Evolutionary conservation across 2,888 invertebrate genomes (phyloP), one percentile per base, ranked within the genome.

Genomic region (Dione vanillae): DNA sequence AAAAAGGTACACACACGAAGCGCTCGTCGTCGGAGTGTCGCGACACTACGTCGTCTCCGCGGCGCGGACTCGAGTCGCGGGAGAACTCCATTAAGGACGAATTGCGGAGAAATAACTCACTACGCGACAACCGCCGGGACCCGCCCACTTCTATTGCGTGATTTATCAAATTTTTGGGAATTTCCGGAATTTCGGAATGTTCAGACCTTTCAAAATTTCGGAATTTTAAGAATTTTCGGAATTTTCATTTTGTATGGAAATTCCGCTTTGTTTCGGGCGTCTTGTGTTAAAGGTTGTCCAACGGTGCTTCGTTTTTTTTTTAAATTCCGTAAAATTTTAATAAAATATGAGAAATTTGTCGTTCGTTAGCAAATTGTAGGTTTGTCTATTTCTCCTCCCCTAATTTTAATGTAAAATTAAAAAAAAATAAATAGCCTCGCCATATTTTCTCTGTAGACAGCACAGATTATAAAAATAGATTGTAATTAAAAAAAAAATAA

Each of bases 11-110:
- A n/a, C 89, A 93, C 79, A 92, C 94, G 52, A 93, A 93, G 74
- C 88, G 94, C 0, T 93, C 94, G 0, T 93, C 93, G 0, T 93
- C 93, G 0, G 94, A 94, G 78, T 93, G 94, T 69, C 86, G 94
- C 14, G 93, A 93, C 16, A 78, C 87, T 1, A 83, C 85, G 0
- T 87, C 87, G 0, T 90, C 91, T 0, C 89, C 91, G 0, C 85
- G 93, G 0, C 84, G 91, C 43, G 87, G 90, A 0, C 82, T 91
- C 62, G 90, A 89, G 10, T 88, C 88, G 45, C 83, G 90, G 27
- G 90, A 90, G 74, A 81, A 72, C 45, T 87, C 87, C 1, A 82
- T 89, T 73, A 87, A 87, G 47, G 92, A 92, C 80, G 88, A 88
- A 49, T 78, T 93, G 37, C 83, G 93, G 1, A 80, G 93, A 9